phyloP scores from a whole-genome alignment of 1,140 invertebrate genomes.

The Carcinoscorpius rotundicauda region DNA sequence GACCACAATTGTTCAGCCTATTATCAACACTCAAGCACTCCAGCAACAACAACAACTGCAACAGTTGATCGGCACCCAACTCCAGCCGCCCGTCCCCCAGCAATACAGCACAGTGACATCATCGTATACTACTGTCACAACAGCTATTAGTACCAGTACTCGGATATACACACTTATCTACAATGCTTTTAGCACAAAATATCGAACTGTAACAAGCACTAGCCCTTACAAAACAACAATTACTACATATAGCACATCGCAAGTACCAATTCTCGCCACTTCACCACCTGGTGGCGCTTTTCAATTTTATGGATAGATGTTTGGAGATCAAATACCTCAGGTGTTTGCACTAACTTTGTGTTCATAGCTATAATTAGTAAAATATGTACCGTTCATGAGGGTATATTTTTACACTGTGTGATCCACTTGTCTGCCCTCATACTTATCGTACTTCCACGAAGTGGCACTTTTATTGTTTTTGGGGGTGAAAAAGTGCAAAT shows the following conservation, averaged over 20 bases:
- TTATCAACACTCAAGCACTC: constrained; percentile 18
- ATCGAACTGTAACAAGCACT: constrained; percentile 26
- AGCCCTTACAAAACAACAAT: constrained; percentile 23
- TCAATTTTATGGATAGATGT: no score
- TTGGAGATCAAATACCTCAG: no score
- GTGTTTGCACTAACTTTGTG: no score
- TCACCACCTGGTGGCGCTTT: no score
- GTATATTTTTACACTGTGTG: no score
- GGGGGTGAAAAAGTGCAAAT: no score
- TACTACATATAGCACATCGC: constrained; percentile 15
- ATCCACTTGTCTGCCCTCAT: no score
- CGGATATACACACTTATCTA: constrained; percentile 28
- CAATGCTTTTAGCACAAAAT: constrained; percentile 27
- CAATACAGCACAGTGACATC: constrained; percentile 17
- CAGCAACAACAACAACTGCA: constrained; percentile 21
- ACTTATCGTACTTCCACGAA: no score
- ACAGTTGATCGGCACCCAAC: constrained; percentile 20
- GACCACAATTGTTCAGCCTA: constrained; percentile 24
- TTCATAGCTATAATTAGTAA: no score
- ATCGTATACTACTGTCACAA: constrained; percentile 23
- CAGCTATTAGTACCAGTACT: constrained; percentile 20
- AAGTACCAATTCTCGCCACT: constrained; percentile 5
- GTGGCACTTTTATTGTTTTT: no score
- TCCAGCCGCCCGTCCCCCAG: constrained; percentile 5
- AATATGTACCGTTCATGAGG: no score